Conservation (phyloP, 2,888 invertebrate species). For the Apocheima hispidaria region DNA sequence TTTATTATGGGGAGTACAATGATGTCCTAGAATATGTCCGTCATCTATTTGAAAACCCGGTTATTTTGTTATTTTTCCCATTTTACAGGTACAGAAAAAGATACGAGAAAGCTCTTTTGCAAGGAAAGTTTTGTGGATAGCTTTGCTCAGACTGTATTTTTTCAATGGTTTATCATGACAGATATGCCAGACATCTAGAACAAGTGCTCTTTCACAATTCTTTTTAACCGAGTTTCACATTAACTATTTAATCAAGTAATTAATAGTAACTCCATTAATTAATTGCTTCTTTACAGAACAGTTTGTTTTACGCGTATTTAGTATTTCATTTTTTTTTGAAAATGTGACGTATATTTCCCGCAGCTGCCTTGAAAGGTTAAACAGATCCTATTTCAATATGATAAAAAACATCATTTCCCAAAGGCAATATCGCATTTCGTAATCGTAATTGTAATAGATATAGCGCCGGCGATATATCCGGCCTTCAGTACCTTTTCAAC, state of each 20-base stretch:
- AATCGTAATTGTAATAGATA: slow-evolving; percentile 63
- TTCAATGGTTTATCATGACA: too few relatives aligned
- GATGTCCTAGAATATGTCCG: too few relatives aligned
- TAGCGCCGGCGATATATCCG: slow-evolving; percentile 32
- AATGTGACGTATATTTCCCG: slow-evolving; percentile 26
- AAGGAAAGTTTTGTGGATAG: too few relatives aligned
- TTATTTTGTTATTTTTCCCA: too few relatives aligned
- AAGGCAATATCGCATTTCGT: slow-evolving; percentile 57
- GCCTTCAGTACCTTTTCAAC: slow-evolving; percentile 44
- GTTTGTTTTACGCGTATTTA: slow-evolving; percentile 19
- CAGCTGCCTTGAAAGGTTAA: slow-evolving; percentile 13
- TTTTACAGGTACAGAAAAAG: too few relatives aligned
- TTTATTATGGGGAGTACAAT: too few relatives aligned
- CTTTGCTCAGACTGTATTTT: too few relatives aligned
- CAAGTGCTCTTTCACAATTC: neutral
- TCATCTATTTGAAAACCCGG: neutral
- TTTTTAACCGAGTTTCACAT: neutral
- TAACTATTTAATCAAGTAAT: slow-evolving; percentile 15
- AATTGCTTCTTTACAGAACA: neutral
- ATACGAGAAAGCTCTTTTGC: too few relatives aligned
- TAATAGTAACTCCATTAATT: slow-evolving; percentile 30
- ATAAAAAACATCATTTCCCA: slow-evolving; percentile 59
- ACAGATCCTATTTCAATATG: slow-evolving; percentile 50
- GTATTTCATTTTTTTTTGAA: slow-evolving; percentile 19
- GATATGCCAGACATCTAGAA: neutral